Conservation (phyloP, 2,113 vertebrate genomes). For the Gadus chalcogrammus region DNA sequence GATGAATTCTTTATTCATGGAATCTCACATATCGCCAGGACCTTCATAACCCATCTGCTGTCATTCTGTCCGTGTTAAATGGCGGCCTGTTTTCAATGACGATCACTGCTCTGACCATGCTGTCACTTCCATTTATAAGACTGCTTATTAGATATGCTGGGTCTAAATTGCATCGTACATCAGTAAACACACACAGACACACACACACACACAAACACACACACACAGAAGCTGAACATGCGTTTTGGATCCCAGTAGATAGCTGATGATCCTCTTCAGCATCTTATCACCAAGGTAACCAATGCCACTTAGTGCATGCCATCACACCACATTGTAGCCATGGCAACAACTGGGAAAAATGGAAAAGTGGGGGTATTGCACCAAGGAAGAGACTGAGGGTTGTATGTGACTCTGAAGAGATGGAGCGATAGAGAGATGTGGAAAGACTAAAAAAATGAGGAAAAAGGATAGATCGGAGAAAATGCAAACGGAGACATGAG, state of each 20-base stretch:
- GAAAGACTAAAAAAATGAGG: slow-evolving; percentile 22
- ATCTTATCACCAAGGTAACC: slow-evolving; percentile 50
- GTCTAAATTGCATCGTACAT: too few species aligned
- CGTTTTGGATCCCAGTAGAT: slow-evolving; percentile 21
- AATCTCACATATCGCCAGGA: background rate
- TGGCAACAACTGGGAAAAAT: slow-evolving; percentile 58
- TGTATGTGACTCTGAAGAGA: slow-evolving; percentile 24
- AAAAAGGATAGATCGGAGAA: background rate
- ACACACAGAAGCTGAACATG: background rate
- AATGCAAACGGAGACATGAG: slow-evolving; percentile 19
- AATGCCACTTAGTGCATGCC: slow-evolving; percentile 54
- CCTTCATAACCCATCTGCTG: too few species aligned
- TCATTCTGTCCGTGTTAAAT: too few species aligned
- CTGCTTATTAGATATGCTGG: too few species aligned
- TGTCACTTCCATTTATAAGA: too few species aligned
- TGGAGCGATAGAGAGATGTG: slow-evolving; percentile 15
- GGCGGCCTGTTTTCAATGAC: too few species aligned
- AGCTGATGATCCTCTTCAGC: slow-evolving; percentile 57
- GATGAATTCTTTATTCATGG: too few species aligned
- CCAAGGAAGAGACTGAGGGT: slow-evolving; percentile 10
- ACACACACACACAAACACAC: background rate
- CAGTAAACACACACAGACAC: background rate
- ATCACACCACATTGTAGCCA: slow-evolving; percentile 60
- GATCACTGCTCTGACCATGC: too few species aligned
- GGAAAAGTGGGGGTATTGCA: background rate